Evolutionary conservation across 2,797 vertebrate genomes (phyloP).

Genomic region (Enteromius thamalakanensis): DNA sequence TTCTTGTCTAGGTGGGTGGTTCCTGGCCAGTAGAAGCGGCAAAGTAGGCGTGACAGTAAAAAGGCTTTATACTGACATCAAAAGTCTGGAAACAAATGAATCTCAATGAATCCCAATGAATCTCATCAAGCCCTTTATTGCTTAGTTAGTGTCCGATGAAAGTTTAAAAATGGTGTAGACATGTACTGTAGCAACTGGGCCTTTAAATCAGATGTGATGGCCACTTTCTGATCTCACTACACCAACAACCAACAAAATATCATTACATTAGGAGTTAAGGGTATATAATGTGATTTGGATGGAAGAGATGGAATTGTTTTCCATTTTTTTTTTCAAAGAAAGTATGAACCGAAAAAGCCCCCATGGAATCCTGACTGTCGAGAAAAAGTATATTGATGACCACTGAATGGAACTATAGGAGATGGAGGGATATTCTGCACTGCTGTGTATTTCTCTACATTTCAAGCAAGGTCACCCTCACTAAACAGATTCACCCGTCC

Average conservation of each 20-base stretch:
- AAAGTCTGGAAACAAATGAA: not conserved
- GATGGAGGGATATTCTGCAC: not conserved
- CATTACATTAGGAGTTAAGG: not conserved
- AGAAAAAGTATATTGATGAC: not conserved
- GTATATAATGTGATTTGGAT: not conserved
- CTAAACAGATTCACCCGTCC: constrained; percentile 13
- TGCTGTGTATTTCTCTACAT: constrained; percentile 21
- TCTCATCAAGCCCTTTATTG: constrained; percentile 10
- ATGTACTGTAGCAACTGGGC: not conserved
- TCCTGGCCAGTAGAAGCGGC: not conserved
- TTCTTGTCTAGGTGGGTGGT: not conserved
- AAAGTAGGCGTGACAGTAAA: not conserved
- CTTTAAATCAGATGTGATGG: not conserved
- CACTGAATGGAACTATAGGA: not conserved
- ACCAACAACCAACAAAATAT: not conserved
- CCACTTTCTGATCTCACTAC: not conserved
- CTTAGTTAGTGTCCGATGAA: not conserved
- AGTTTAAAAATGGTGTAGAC: not conserved
- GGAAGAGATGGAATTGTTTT: not conserved
- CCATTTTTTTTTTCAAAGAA: not conserved
- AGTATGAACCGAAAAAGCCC: not conserved
- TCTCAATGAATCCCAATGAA: too few species aligned
- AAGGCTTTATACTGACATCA: not conserved
- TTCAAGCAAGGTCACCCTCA: constrained; percentile 45
- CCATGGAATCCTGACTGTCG: not conserved